A percentile compares a stretch with the other conserved stretches of the same genome.
Conservation (phyloP, 2,113 vertebrate genomes). For the Carollia perspicillata region DNA sequence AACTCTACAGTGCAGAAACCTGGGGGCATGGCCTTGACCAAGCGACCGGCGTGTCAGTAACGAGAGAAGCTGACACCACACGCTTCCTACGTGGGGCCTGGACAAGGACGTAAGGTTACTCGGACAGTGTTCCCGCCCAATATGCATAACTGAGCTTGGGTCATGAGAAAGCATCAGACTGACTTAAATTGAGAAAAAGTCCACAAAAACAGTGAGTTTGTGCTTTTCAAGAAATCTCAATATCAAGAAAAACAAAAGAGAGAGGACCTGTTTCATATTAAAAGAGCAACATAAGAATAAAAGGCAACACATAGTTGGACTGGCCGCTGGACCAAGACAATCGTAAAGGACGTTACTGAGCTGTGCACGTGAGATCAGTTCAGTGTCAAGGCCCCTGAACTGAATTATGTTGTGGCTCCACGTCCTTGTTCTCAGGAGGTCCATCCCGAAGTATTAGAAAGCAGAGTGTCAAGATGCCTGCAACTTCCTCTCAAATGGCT, state of each 20-base stretch:
- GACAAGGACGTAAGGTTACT: background rate
- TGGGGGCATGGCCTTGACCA: background rate
- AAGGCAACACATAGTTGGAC: background rate
- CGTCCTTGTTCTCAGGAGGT: background rate
- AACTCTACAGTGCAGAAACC: background rate
- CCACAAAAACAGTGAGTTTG: background rate
- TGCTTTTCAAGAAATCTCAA: background rate
- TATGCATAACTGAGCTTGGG: background rate
- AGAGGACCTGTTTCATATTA: background rate
- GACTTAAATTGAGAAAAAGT: background rate
- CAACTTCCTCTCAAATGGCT: background rate
- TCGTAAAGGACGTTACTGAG: background rate
- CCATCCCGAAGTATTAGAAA: background rate
- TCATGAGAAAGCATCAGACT: background rate
- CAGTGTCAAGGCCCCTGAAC: background rate
- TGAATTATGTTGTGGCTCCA: background rate
- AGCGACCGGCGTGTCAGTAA: background rate
- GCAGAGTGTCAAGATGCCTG: background rate
- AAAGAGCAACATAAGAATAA: background rate
- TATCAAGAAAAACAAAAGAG: background rate
- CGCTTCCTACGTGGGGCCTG: background rate
- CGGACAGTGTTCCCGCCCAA: background rate
- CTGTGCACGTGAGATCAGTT: background rate
- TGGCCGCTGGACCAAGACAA: background rate
- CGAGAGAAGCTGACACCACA: background rate